A percentile compares a stretch with the other conserved stretches of the same genome.
Evolutionary conservation across 2,113 vertebrate genomes (phyloP).

Genomic region (Sciurus niger): DNA sequence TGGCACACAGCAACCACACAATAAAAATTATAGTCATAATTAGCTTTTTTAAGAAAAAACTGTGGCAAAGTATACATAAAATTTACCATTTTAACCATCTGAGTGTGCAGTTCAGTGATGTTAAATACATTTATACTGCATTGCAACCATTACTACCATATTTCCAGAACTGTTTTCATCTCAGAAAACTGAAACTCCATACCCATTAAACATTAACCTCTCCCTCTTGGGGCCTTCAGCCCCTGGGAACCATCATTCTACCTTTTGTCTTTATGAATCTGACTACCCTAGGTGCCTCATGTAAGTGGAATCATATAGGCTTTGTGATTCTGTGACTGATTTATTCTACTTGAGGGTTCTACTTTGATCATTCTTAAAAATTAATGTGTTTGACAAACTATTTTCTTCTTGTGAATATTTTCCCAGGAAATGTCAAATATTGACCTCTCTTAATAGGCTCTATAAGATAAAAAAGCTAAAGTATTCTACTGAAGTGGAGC

Average conservation of each 20-base stretch:
- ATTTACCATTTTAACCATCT: neutral
- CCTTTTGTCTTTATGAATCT: neutral
- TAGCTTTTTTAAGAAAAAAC: neutral
- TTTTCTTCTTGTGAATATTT: conserved; percentile 36
- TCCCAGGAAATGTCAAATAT: conserved; percentile 24
- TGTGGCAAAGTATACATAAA: conserved; percentile 15
- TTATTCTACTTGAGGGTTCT: conserved; percentile 7
- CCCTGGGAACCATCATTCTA: neutral
- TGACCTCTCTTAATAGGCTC: neutral
- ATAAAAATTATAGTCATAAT: conserved; percentile 20
- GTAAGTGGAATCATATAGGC: neutral
- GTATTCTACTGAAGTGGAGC: neutral
- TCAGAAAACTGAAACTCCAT: neutral
- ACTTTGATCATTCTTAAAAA: neutral
- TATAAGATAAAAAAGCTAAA: neutral
- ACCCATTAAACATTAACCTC: neutral
- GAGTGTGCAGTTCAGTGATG: neutral
- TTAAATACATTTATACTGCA: neutral
- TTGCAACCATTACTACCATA: neutral
- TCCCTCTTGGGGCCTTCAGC: neutral
- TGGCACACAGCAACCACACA: neutral
- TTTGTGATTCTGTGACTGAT: neutral
- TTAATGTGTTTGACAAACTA: conserved; percentile 10
- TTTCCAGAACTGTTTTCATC: neutral
- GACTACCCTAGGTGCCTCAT: neutral